A percentile compares a stretch with the other conserved stretches of the same genome.
phyloP scores from a whole-genome alignment of 2,797 vertebrate species.

The Orientallactaga sibirica region DNA sequence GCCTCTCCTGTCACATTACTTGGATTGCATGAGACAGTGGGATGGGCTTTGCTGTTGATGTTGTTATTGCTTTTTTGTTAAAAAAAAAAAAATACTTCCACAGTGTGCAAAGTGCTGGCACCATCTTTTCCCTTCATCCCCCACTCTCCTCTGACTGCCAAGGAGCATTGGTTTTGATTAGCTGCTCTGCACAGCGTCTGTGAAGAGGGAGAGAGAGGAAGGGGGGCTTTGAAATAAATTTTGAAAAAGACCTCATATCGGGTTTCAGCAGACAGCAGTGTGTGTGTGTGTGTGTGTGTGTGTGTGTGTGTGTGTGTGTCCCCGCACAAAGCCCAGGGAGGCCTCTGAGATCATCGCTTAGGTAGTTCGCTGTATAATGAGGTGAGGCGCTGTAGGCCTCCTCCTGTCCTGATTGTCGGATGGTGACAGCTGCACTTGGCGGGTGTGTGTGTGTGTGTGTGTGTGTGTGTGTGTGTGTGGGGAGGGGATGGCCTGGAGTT shows the following conservation, averaged over 20 bases:
- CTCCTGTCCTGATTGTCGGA: not conserved
- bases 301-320: constrained; percentile 26
- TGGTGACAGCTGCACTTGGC: not conserved
- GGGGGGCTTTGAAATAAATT: constrained; percentile 80
- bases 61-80: constrained; percentile 10
- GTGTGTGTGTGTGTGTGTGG: not conserved
- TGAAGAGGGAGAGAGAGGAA: constrained; percentile 66
- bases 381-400: not conserved
- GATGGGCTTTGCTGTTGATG: constrained; percentile 26
- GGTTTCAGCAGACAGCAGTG: constrained; percentile 85
- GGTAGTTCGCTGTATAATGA: constrained; percentile 67
- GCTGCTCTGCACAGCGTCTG: constrained; percentile 78
- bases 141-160: constrained; percentile 71
- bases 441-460: not conserved
- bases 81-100: constrained; percentile 58
- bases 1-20: constrained; percentile 67
- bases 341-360: constrained; percentile 87
- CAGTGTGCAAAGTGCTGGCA: constrained; percentile 80
- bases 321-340: constrained; percentile 52
- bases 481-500: not conserved
- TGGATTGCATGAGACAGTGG: constrained; percentile 73
- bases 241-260: constrained; percentile 82
- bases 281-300: constrained; percentile 45
- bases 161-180: constrained; percentile 83
- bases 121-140: constrained; percentile 44